These are phyloP conservation scores for Sisyra terminalis DNA, from an alignment of 2,888 invertebrate genomes.

Conservation along the genomic window DNA sequence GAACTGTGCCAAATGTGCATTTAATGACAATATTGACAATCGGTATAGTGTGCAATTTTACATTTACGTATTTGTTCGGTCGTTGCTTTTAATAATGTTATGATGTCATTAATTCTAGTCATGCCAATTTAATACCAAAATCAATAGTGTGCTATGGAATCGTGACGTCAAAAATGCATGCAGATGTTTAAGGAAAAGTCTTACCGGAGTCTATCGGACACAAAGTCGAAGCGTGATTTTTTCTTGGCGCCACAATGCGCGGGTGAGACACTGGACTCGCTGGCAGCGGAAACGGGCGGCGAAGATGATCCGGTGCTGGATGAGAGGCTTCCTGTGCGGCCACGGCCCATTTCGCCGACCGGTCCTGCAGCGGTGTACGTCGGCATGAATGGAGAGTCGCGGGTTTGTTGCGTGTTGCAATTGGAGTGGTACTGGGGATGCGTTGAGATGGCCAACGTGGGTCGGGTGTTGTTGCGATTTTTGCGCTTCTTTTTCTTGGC, in stretches of 20 bases:
- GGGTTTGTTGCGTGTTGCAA: conserved; percentile 19
- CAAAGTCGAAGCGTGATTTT: conserved; percentile 60
- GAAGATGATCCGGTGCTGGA: conserved; percentile 66
- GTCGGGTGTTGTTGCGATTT: conserved; percentile 46
- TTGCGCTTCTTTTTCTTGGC: conserved; percentile 49
- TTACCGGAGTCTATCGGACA: conserved; percentile 68
- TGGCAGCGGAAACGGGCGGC: conserved; percentile 60
- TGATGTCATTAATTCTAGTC: no score
- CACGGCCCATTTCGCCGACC: conserved; percentile 29
- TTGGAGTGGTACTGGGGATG: conserved; percentile 25
- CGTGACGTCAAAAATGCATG: not conserved
- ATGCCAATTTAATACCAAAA: not conserved
- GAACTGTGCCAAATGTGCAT: no score
- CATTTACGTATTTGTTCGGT: not conserved
- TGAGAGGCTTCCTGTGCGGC: conserved; percentile 59
- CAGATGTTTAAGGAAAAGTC: conserved; percentile 19
- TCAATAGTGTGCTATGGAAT: not conserved
- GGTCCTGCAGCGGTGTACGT: conserved; percentile 29
- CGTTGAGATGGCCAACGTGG: conserved; percentile 39
- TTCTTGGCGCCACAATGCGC: conserved; percentile 49
- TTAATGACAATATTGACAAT: no score
- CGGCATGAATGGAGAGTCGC: conserved; percentile 19
- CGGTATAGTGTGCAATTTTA: no score
- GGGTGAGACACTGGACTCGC: conserved; percentile 58
- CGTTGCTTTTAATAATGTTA: not conserved